Base-by-base conservation (phyloP, 2,888 invertebrate genomes). In the Sinelater perroti region DNA sequence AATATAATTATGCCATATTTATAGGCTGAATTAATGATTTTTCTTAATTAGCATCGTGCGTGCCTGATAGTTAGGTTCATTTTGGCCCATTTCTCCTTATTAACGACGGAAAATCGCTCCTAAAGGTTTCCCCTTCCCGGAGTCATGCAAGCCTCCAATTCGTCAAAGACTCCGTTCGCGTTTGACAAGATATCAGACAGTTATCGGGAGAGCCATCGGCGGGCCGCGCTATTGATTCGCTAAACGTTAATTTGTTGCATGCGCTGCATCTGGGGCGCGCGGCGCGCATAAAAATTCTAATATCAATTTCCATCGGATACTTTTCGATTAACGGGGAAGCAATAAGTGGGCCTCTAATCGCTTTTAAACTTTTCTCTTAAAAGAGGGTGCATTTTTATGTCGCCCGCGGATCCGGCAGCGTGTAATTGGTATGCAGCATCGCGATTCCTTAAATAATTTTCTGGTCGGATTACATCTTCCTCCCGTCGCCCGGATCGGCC, bases 41-140 rank as follows among this genome's bases (percentile, higher is more conserved):
- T 75, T 75, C 73, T 73, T 76, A 75, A 76, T 76, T 76, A 75
- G 74, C 69, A 69, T 69, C 72, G 75, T 75, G 76, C 76, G 74
- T 75, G 74, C 64, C 62, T 45, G 64, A 44, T 52, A 49, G 56
- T 70, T 69, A 69, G 71, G 69, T 68, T 67, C 69, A 68, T 59
- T 69, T 71, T 70, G 63, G 70, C 64, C 56, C 63, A 65, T 60
- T 62, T 68, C 64, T 65, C 66, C 67, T 67, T 67, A 68, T 70
- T 71, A 68, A 67, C 63, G 67, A 70, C 65, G 65, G 68, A 67
- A 70, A 70, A 71, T 71, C 68, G 69, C 71, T 71, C 69, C 70
- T 67, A 70, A 69, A 68, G 67, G 66, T 66, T 66, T 44, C 61
- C 63, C 66, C 66, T 65, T 65, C 52, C 53, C 63, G 35, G 60